These are phyloP conservation scores for Callorhinus ursinus DNA, from an alignment of 2,113 vertebrate genomes.

Conservation along the genomic window DNA sequence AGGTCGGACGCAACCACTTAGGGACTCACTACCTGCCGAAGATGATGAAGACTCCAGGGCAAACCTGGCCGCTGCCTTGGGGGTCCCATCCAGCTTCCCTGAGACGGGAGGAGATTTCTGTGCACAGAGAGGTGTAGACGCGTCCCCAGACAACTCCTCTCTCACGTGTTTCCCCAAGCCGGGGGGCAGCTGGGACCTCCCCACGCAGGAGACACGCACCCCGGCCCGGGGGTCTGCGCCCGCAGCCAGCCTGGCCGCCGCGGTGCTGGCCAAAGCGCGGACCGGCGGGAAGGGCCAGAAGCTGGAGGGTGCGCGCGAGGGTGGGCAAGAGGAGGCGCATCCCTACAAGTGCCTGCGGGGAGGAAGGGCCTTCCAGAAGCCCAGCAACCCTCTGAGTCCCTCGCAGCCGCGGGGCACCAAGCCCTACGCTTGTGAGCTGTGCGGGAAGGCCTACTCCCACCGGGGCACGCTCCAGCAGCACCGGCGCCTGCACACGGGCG, in stretches of 20 bases:
- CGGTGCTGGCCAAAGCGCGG: neutral
- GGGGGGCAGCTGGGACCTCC: neutral
- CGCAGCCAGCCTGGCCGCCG: neutral
- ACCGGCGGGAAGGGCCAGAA: neutral
- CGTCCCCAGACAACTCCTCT: neutral
- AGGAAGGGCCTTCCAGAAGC: slow-evolving; percentile 91
- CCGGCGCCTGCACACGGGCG: slow-evolving; percentile 92
- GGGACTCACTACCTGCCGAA: neutral
- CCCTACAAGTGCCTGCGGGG: slow-evolving; percentile 88
- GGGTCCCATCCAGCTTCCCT: neutral
- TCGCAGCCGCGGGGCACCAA: slow-evolving; percentile 89
- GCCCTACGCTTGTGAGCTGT: slow-evolving; percentile 91
- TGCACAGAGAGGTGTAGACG: neutral
- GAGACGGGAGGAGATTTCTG: neutral
- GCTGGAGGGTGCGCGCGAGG: neutral
- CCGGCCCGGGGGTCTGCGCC: neutral
- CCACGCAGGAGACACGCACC: neutral
- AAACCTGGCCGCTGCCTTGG: neutral
- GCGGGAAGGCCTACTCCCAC: slow-evolving; percentile 93
- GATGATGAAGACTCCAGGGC: neutral
- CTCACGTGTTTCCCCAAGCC: neutral
- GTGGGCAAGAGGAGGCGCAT: neutral
- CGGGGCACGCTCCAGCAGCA: slow-evolving; percentile 93
- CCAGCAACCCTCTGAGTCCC: slow-evolving; percentile 88
- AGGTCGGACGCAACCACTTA: neutral